Base-by-base conservation (phyloP, 2,113 vertebrate genomes). In the Lates calcarifer region DNA sequence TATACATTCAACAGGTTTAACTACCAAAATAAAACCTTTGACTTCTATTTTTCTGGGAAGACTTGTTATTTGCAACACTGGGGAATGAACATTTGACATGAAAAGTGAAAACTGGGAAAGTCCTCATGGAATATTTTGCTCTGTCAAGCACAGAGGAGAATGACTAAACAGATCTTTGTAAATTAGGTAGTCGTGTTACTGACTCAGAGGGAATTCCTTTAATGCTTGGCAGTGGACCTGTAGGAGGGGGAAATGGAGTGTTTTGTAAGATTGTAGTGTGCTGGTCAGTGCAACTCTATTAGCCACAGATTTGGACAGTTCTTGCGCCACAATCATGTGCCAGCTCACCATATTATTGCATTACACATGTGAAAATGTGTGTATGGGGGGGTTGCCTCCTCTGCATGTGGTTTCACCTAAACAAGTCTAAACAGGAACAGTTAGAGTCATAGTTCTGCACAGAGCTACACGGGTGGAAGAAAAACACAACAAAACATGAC, bases 391-490 rank as follows among this genome's bases (percentile, higher is more conserved):
- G n/a, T 55, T 69, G n/a, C 56, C 61, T 56, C 60, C 35, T 41
- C 53, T 56, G 8, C 10, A 0, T 41, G 53, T 2, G 49, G 43
- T 26, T 28, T 49, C 47, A 74, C 9, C 45, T 60, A 37, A 62
- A 69, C 88, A 66, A 22, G 81, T 82, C 65, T 55, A 56, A 90
- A 90, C 87, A 89, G 80, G 86, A 90, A 87, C 70, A 47, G 75
- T 76, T 31, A 22, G 47, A 84, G 64, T 71, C 82, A 79, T 35
- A 55, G 31, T 56, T 85, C 24, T 61, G 24, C 73, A 56, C 1
- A 12, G 49, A 71, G 63, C 22, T 58, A 74, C 24, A 29, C 17
- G 26, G 28, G 61, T 65, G 41, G 57, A 35, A 62, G 63, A 14
- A 29, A n/a, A 64, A 29, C 70, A 58, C 49, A 67, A 49, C 53